Conservation (phyloP, 1,140 invertebrate species). For the Drosophila sp. region DNA sequence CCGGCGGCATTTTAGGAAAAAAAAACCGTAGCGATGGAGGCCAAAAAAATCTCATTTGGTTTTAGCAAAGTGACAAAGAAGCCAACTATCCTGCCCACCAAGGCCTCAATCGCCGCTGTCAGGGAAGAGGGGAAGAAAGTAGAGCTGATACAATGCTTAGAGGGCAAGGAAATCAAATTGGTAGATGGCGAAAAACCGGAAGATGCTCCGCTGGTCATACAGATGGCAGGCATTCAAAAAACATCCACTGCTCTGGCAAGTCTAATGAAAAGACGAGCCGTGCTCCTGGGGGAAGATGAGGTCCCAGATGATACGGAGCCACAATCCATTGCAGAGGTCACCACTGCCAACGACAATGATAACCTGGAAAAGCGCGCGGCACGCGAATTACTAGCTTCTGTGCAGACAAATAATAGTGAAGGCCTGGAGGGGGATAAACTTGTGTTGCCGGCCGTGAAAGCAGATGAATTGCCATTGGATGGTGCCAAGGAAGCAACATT, state of each 20-base stretch:
- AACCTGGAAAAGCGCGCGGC: conserved; percentile 85
- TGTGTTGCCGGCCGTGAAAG: conserved; percentile 84
- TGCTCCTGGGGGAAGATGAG: conserved; percentile 72
- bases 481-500: conserved; percentile 88
- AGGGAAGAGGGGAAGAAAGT: conserved; percentile 83
- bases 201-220: conserved; percentile 86
- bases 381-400: conserved; percentile 78
- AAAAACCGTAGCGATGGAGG: conserved; percentile 72
- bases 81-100: conserved; percentile 83
- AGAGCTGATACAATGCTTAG: conserved; percentile 89
- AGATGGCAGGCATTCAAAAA: conserved; percentile 85
- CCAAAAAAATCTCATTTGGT: conserved; percentile 90
- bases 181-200: conserved; percentile 86
- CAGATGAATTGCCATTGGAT: conserved; percentile 84
- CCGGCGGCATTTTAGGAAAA: conserved; percentile 28
- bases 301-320: conserved; percentile 27
- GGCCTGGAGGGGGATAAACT: conserved; percentile 82
- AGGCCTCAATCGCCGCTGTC: conserved; percentile 63
- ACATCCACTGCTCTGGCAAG: conserved; percentile 84
- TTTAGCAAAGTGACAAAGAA: conserved; percentile 89
- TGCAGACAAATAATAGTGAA: conserved; percentile 69
- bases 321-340: conserved; percentile 64
- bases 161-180: conserved; percentile 89
- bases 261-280: conserved; percentile 67
- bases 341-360: conserved; percentile 63